Base-by-base conservation (phyloP, 2,113 vertebrate species). In the Columba janthina region DNA sequence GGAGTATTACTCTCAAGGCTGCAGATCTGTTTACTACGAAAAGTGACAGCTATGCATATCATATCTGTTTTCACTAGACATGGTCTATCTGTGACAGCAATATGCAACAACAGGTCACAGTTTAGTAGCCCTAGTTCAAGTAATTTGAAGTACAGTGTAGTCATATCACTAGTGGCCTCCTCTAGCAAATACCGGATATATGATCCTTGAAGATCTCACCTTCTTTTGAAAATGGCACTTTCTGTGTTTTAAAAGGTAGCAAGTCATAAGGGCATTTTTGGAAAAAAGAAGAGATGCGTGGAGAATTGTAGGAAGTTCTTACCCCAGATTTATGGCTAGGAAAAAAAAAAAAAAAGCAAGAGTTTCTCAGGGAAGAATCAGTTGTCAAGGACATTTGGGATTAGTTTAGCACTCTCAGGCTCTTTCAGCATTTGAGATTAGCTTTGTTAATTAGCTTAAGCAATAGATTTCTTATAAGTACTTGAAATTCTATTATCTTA, bases 361-460 rank as follows among this genome's bases (percentile, higher is more conserved):
- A 46, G 18, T 74, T 87, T 82, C 31, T 81, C 36, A 48, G 44
- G 48, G 62, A 91, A 78, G 50, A 94, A 78, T 82, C 42, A 46
- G 9, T 65, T 84, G 62, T 88, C 73, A 94, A 93, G 66, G 95
- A 38, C 66, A 36, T 87, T 82, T 82, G 26, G 89, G 74, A 91
- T 89, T 69, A 87, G 22, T 81, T 93, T 93, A 89, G 58, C 24
- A 40, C 18, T 85, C 66, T 66, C 29, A 81, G 57, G 69, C 44
- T 93, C 70, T 85, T 84, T n/a, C 42, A 88, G 46, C 31, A 50
- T 85, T 85, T 79, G 57, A 88, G 78, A 91, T 94, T 90, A 73
- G 71, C 34, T 69, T 87, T 79, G 28, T 67, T 95, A 91, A 94
- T 91, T 95, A 76, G 16, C 71, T 95, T 17, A 88, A 89, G 44